phyloP scores from a whole-genome alignment of 1,140 invertebrate genomes.

The Aethina tumida region DNA sequence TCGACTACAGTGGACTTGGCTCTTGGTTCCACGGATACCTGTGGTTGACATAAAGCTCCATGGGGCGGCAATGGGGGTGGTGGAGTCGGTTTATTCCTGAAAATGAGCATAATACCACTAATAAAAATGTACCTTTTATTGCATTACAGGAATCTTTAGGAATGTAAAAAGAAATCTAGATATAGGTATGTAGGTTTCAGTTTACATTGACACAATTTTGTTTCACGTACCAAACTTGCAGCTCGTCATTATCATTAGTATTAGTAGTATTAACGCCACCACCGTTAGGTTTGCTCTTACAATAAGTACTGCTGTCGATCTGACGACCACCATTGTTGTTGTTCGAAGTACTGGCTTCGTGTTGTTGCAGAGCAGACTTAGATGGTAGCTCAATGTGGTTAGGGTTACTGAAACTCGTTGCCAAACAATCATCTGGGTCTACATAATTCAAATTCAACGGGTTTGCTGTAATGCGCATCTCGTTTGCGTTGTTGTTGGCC shows the following conservation, averaged over 20 bases:
- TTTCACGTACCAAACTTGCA: slow-evolving; percentile 30
- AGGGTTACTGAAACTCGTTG: slow-evolving; percentile 61
- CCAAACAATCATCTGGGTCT: slow-evolving; percentile 46
- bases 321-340: slow-evolving; percentile 32
- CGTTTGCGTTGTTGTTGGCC: slow-evolving; percentile 35
- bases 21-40: slow-evolving; percentile 15
- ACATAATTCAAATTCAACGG: slow-evolving; percentile 58
- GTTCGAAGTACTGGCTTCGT: slow-evolving; percentile 25
- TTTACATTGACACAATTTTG: too few relatives aligned
- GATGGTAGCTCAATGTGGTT: slow-evolving; percentile 60
- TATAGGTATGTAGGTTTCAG: too few relatives aligned
- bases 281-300: slow-evolving; percentile 41
- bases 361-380: too few relatives aligned
- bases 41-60: slow-evolving; percentile 26
- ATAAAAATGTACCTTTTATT: neutral
- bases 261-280: slow-evolving; percentile 17
- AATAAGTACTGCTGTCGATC: slow-evolving; percentile 63
- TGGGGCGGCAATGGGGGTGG: slow-evolving; percentile 49
- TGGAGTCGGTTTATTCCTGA: slow-evolving; percentile 33
- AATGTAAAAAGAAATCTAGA: too few relatives aligned
- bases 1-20: too few relatives aligned
- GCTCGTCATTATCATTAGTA: slow-evolving; percentile 21
- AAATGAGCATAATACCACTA: slow-evolving; percentile 3
- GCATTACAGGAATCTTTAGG: neutral
- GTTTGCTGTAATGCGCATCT: slow-evolving; percentile 67